A percentile compares a stretch with the other conserved stretches of the same genome.
phyloP scores from a whole-genome alignment of 1,140 invertebrate genomes.

The Condylostylus longicornis region DNA sequence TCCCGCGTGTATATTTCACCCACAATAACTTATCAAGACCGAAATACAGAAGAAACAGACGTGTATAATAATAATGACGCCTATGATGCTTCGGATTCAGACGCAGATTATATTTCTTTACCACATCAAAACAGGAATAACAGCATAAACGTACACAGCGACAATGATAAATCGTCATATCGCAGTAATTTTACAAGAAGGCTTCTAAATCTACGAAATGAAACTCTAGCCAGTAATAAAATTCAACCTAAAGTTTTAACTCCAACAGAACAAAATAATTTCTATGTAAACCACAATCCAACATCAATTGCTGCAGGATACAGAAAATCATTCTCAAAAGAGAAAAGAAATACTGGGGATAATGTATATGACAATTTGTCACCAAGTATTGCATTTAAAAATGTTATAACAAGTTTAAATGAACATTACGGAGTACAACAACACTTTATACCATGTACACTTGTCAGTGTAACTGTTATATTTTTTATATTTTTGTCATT shows the following conservation, averaged over 20 bases:
- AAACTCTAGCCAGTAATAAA: slow-evolving; percentile 1
- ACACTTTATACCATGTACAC: slow-evolving; percentile 46
- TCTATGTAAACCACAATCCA: slow-evolving; percentile 7
- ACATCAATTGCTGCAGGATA: background rate
- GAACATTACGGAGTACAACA: slow-evolving; percentile 32
- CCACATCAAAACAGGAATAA: background rate
- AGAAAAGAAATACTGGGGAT: too few relatives aligned
- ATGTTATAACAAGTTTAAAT: slow-evolving; percentile 5
- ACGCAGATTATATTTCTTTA: slow-evolving; percentile 6
- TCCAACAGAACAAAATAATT: slow-evolving; percentile 20
- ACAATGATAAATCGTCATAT: background rate
- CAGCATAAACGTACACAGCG: background rate
- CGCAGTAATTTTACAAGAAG: background rate
- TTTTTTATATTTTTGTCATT: slow-evolving; percentile 50
- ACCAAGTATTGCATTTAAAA: slow-evolving; percentile 1
- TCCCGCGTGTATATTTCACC: too few relatives aligned
- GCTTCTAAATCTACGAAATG: background rate
- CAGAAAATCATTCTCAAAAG: slow-evolving; percentile 1
- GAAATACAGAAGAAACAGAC: too few relatives aligned
- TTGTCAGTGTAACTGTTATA: slow-evolving; percentile 41
- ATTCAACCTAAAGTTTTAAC: slow-evolving; percentile 8
- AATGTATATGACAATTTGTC: background rate
- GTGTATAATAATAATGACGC: too few relatives aligned
- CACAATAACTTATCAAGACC: too few relatives aligned
- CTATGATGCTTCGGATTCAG: too few relatives aligned